Conservation (phyloP, 37 sponge, comb jelly and placozoan species). For the Oscarella lobularis region DNA sequence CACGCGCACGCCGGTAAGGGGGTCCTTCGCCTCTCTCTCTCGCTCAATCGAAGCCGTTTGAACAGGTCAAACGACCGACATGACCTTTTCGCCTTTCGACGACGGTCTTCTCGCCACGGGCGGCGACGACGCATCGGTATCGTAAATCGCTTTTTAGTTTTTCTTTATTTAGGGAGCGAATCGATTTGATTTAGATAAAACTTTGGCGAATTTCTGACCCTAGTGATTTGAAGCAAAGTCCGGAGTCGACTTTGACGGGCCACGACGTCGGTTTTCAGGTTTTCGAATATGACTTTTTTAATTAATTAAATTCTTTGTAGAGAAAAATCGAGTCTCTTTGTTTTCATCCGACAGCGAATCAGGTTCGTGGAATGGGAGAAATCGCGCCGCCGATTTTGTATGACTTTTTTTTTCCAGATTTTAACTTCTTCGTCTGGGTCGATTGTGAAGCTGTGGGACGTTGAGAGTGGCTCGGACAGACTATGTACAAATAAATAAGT, state of each 20-base stretch:
- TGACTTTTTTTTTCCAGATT: slow-evolving; percentile 14
- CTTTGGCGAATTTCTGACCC: slow-evolving; percentile 61
- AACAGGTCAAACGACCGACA: no score
- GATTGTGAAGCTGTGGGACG: slow-evolving; percentile 46
- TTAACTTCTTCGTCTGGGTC: slow-evolving; percentile 18
- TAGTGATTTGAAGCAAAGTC: slow-evolving; percentile 13
- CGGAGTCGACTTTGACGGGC: slow-evolving; percentile 2
- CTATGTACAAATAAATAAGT: slow-evolving; percentile 34
- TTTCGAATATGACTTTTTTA: no score
- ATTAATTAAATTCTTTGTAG: no score
- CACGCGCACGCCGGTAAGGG: no score
- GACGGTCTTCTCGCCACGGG: slow-evolving; percentile 58
- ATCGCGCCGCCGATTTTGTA: background rate
- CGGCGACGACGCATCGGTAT: slow-evolving; percentile 51
- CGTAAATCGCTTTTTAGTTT: background rate
- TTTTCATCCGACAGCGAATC: slow-evolving; percentile 65
- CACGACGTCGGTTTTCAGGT: background rate
- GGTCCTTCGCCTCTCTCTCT: no score
- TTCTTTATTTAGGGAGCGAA: no score
- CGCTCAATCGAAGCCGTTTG: no score
- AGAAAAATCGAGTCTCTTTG: slow-evolving; percentile 33
- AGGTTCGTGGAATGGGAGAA: slow-evolving; percentile 17
- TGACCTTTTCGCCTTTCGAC: slow-evolving; percentile 79
- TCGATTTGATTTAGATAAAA: no score
- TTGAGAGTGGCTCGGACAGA: slow-evolving; percentile 14